Evolutionary conservation across 2,888 invertebrate genomes (phyloP).

Genomic region (Hipparchia sbordonii): DNA sequence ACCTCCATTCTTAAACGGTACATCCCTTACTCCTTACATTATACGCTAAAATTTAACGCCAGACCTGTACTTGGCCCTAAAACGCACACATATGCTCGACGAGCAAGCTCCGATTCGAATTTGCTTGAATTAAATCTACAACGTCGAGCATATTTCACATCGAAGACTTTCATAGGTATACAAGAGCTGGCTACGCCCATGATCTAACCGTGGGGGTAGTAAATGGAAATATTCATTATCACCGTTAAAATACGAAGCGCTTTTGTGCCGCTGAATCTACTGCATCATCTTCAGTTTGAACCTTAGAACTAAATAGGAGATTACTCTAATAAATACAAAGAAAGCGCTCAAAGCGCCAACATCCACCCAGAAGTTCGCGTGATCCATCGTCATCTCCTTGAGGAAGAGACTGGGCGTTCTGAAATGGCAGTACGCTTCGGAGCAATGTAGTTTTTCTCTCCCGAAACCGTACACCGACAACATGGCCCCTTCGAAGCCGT

Average conservation of each 20-base stretch:
- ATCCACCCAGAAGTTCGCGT: constrained; percentile 91
- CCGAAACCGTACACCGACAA: constrained; percentile 95
- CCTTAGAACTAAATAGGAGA: constrained; percentile 92
- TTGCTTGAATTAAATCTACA: background rate
- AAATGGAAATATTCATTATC: constrained; percentile 38
- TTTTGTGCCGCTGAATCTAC: constrained; percentile 54
- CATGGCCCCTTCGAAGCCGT: constrained; percentile 96
- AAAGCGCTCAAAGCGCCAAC: constrained; percentile 91
- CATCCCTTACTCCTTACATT: background rate
- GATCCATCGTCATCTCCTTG: constrained; percentile 92
- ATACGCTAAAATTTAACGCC: background rate
- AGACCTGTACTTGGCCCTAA: background rate
- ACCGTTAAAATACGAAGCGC: constrained; percentile 19
- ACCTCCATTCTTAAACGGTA: background rate
- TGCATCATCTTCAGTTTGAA: constrained; percentile 87
- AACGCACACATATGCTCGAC: background rate
- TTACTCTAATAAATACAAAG: constrained; percentile 89
- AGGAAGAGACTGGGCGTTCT: constrained; percentile 91
- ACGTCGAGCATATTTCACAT: background rate
- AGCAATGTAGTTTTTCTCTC: constrained; percentile 91
- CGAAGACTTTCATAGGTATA: background rate
- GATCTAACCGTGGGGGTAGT: constrained; percentile 32
- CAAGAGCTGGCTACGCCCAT: constrained; percentile 21
- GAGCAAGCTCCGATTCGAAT: background rate
- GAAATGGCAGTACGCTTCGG: constrained; percentile 92